phyloP scores from a whole-genome alignment of 2,113 vertebrate genomes.

The Chionodraco myersi region DNA sequence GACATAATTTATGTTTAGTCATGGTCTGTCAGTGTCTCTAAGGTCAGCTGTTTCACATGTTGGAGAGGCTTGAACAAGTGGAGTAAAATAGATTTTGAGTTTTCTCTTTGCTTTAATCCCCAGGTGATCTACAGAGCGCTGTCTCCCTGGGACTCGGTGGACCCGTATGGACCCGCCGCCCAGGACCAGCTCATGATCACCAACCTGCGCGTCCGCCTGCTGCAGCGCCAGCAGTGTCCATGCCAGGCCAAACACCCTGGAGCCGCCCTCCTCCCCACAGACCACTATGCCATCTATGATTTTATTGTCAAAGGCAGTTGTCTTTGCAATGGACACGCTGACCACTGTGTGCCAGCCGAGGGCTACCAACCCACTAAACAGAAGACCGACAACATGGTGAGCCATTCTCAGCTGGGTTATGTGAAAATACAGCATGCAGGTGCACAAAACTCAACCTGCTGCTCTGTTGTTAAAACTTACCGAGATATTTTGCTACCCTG shows the following conservation, averaged over 20 bases:
- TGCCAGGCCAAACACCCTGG: slow-evolving; percentile 78
- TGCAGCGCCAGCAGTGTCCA: slow-evolving; percentile 88
- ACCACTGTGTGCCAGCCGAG: slow-evolving; percentile 85
- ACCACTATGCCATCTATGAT: slow-evolving; percentile 91
- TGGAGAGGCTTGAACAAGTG: not conserved
- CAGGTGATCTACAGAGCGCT: slow-evolving; percentile 93
- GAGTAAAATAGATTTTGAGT: not conserved
- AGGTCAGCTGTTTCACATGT: not conserved
- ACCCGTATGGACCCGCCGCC: slow-evolving; percentile 87
- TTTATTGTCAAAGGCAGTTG: slow-evolving; percentile 95
- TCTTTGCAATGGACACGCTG: slow-evolving; percentile 93
- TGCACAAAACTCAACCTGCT: not conserved
- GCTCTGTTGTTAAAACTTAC: slow-evolving; percentile 20
- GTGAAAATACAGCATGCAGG: slow-evolving; percentile 16
- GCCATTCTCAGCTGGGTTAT: slow-evolving; percentile 53
- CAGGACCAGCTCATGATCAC: slow-evolving; percentile 90
- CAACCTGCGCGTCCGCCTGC: slow-evolving; percentile 89
- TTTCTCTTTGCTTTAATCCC: not conserved
- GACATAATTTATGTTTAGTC: slow-evolving; percentile 19
- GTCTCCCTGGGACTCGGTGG: slow-evolving; percentile 81
- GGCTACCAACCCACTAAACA: slow-evolving; percentile 80
- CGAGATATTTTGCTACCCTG: slow-evolving; percentile 18
- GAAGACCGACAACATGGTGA: slow-evolving; percentile 84
- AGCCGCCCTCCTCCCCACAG: slow-evolving; percentile 61
- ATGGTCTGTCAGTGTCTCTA: not conserved